These are phyloP conservation scores for Agrilus mali DNA, from an alignment of 2,888 invertebrate species.

Conservation along the genomic window DNA sequence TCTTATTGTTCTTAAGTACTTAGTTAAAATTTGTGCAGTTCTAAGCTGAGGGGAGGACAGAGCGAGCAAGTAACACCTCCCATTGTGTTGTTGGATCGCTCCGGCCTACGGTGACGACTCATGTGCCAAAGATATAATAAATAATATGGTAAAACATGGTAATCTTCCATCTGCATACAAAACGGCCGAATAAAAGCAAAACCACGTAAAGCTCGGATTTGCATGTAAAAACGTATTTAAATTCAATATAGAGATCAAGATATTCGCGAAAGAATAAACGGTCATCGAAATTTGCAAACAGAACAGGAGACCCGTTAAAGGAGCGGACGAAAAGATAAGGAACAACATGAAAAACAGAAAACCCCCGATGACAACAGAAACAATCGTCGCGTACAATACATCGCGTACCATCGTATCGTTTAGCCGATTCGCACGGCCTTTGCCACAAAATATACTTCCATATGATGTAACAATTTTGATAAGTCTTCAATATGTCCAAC, in stretches of 20 bases:
- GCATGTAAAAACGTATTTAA: slow-evolving; percentile 32
- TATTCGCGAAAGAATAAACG: slow-evolving; percentile 15
- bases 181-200: slow-evolving; percentile 16
- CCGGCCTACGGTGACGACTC: slow-evolving; percentile 15
- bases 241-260: slow-evolving; percentile 23
- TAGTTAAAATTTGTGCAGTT: no score
- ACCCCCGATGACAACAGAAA: no score
- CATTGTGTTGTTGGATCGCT: slow-evolving; percentile 20
- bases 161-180: slow-evolving; percentile 26
- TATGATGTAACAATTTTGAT: no score
- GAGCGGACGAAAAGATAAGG: slow-evolving; percentile 1
- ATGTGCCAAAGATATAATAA: slow-evolving; percentile 25
- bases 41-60: no score
- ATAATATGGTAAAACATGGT: slow-evolving; percentile 25
- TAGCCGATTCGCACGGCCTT: no score
- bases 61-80: slow-evolving; percentile 22
- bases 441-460: no score
- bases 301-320: slow-evolving; percentile 10
- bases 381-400: no score
- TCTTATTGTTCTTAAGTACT: no score
- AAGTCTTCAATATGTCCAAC: no score
- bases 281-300: slow-evolving; percentile 23
- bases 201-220: slow-evolving; percentile 22
- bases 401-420: no score
- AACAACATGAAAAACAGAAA: no score